These are phyloP conservation scores for Rana temporaria DNA, from an alignment of 2,113 vertebrate genomes.

Conservation along the genomic window DNA sequence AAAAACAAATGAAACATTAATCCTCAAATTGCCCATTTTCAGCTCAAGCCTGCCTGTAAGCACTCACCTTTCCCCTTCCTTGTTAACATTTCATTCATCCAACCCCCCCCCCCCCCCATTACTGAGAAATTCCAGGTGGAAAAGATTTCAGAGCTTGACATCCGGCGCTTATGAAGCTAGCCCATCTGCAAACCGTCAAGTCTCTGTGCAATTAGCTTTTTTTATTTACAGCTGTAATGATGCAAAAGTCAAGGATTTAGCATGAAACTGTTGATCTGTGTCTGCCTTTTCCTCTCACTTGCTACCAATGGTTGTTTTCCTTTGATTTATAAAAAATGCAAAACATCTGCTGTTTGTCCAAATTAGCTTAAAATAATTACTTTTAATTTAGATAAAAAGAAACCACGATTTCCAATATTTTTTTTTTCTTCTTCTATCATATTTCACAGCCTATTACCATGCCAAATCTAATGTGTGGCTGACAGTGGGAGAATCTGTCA, in stretches of 20 bases:
- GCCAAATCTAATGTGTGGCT: conserved; percentile 70
- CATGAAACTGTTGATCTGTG: conserved; percentile 73
- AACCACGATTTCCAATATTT: conserved; percentile 76
- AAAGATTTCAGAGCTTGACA: conserved; percentile 70
- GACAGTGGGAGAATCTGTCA: conserved; percentile 70
- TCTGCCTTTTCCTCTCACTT: conserved; percentile 72
- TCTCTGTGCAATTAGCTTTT: conserved; percentile 77
- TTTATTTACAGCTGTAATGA: conserved; percentile 83
- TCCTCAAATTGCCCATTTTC: conserved; percentile 32
- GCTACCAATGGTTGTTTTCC: conserved; percentile 75
- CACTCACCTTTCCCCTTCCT: conserved; percentile 50
- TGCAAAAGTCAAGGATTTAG: conserved; percentile 85
- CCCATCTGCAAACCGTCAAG: conserved; percentile 84
- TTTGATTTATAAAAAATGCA: conserved; percentile 76
- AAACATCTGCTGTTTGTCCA: conserved; percentile 86
- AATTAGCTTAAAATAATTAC: conserved; percentile 87
- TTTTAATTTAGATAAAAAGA: conserved; percentile 86
- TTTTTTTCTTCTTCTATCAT: conserved; percentile 59
- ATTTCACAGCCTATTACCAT: conserved; percentile 70
- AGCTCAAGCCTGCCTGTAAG: conserved; percentile 9
- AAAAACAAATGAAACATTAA: conserved; percentile 6
- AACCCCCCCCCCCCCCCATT: conserved; percentile 49
- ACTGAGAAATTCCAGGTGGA: conserved; percentile 71
- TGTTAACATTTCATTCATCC: conserved; percentile 48
- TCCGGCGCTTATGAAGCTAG: conserved; percentile 72